Evolutionary conservation across 2,113 vertebrate genomes (phyloP).

Genomic region (Polypterus senegalus): DNA sequence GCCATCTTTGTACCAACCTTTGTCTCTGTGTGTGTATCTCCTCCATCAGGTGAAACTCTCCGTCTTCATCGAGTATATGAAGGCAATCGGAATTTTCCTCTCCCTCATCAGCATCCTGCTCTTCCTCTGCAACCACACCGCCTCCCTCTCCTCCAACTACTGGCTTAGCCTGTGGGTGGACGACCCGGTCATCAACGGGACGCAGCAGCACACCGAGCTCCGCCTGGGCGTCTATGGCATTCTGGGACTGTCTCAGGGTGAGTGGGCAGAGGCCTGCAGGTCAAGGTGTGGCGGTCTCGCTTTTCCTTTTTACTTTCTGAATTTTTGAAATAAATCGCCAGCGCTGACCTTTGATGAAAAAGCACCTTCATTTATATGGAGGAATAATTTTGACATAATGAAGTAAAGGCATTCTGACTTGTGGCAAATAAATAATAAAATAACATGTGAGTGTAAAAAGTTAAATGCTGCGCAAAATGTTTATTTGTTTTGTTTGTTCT

Average conservation of each 20-base stretch:
- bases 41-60: slow-evolving; percentile 66
- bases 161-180: slow-evolving; percentile 96
- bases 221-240: slow-evolving; percentile 76
- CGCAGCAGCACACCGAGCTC: slow-evolving; percentile 59
- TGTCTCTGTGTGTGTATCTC: neutral
- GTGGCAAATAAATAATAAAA: no score
- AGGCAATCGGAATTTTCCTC: slow-evolving; percentile 70
- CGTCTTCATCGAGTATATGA: slow-evolving; percentile 87
- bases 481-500: no score
- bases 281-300: no score
- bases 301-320: no score
- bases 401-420: no score
- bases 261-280: no score
- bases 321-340: no score
- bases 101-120: slow-evolving; percentile 69
- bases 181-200: slow-evolving; percentile 78
- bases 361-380: no score
- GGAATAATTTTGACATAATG: no score
- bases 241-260: slow-evolving; percentile 79
- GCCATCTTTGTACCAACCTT: neutral
- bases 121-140: slow-evolving; percentile 66
- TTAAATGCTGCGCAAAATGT: no score
- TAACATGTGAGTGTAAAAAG: no score
- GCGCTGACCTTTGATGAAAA: no score
- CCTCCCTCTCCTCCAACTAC: slow-evolving; percentile 78